Evolutionary conservation across 2,888 invertebrate genomes (phyloP), one percentile per base, ranked within the genome.

Genomic region (Pilophorus perplexus): DNA sequence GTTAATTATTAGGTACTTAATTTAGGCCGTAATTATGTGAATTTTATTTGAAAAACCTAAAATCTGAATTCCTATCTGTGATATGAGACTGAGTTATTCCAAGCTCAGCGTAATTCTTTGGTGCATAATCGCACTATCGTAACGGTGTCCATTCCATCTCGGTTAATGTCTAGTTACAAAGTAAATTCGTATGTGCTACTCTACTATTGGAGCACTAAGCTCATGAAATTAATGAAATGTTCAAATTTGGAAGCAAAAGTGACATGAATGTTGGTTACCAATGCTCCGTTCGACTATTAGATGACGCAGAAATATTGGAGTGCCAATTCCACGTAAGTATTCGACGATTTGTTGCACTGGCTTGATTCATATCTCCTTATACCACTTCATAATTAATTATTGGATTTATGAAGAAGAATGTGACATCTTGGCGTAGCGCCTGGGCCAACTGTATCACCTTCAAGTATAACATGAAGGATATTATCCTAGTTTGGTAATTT

Each of bases 241-340:
- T 77, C 76, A 78, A 78, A 77, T 79, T 79, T 77, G 81, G 81
- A 75, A 79, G 77, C 75, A 87, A 87, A 80, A 87, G 86, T 79
- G 89, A 89, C 82, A 81, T 83, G 75, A 83, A 84, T 78, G 83
- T 87, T 80, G 85, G 86, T 79, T 87, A 87, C 80, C 90, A 89
- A 82, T 90, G 90, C 78, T 92, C 92, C 74, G 89, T 94, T 74
- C 84, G 93, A 75, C 83, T 93, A 72, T 82, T 93, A 75, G 93
- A 93, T 80, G 93, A 93, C 80, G 87, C 89, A 72, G 93, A 93
- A 81, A 88, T 93, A 75, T 81, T 93, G 76, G 90, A 93, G 82
- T 92, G 90, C 78, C 93, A 93, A 84, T 93, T 92, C 82, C 92
- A 91, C 84, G 88, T 89, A 78, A 78, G 74, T 69, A n/a, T n/a